Evolutionary conservation across 2,888 invertebrate genomes (phyloP), one percentile per base, ranked within the genome.

Genomic region (Candidula unifasciata): DNA sequence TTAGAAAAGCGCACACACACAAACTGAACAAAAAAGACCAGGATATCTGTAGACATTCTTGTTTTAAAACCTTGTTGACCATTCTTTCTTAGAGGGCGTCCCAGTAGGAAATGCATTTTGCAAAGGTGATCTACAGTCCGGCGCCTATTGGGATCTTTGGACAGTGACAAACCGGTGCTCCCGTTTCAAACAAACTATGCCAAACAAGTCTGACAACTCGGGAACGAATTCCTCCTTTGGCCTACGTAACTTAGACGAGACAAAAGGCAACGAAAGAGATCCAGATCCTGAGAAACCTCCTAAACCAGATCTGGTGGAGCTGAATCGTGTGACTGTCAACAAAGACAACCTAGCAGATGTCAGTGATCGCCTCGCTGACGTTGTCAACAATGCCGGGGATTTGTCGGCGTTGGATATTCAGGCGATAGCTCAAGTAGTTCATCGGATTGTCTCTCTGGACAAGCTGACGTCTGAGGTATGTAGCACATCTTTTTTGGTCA

Each of bases 361-460:
- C 21, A 87, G 88, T n/a, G 88, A 88, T 33, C 88, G 89, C 30
- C 87, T 90, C 33, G 89, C 89, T 1, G 86, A 89, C 10, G 89
- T 90, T 5, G 84, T 89, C 18, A 86, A 88, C 18, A 86, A 88
- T 30, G 87, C 88, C 5, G 87, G 84, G 2, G 88, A 89, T 30
- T 87, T 91, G 6, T 89, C 89, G 1, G 89, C 89, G 33, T 85
- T 87, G 3, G 91, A 90, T 85, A 87, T 91, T n/a, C 89, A 89
- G 68, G 89, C 89, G 37, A 88, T 90, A 21, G 90, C 89, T 24
- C 89, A 90, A 24, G 89, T 90, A 66, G 87, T 90, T 3, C 89
- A 89, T 24, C 88, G 88, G 37, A 88, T 90, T 2, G 87, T 89
- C 5, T 83, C 89, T 13, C 87, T 90, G 13, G 54, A 85, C 0